A percentile compares a stretch with the other conserved stretches of the same genome.
Evolutionary conservation across 2,113 vertebrate genomes (phyloP).

Genomic region (Gorsachius goisagi): DNA sequence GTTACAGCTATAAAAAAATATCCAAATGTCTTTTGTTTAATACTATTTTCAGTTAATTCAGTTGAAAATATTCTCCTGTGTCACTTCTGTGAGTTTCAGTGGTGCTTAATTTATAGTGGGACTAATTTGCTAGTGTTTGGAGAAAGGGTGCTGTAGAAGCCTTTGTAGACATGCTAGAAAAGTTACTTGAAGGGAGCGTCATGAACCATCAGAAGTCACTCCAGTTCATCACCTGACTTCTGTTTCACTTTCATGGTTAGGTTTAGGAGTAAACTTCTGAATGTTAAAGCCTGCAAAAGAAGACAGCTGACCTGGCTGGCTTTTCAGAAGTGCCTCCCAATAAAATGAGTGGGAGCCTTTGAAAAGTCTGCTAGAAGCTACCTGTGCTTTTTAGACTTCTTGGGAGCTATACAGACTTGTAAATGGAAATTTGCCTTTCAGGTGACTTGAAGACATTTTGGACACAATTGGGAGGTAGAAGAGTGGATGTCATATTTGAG

Average conservation of each 20-base stretch:
- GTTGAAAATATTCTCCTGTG: background rate
- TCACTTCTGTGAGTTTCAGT: background rate
- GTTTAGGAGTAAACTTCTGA: background rate
- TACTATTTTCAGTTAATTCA: background rate
- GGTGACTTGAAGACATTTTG: constrained; percentile 73
- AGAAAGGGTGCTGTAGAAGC: background rate
- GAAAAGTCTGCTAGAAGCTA: background rate
- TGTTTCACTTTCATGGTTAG: background rate
- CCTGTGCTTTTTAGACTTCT: background rate
- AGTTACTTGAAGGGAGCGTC: background rate
- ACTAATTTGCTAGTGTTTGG: background rate
- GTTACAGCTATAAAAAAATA: background rate
- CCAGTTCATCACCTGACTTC: background rate
- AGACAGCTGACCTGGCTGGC: background rate
- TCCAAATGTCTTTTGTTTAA: background rate
- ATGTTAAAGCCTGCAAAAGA: background rate
- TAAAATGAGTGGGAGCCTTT: background rate
- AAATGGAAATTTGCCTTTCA: constrained; percentile 50
- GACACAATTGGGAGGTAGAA: constrained; percentile 61
- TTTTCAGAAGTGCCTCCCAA: background rate
- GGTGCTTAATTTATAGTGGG: background rate
- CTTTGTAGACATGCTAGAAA: background rate
- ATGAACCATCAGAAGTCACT: background rate
- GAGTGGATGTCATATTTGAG: constrained; percentile 77
- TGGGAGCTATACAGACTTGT: background rate